These are phyloP conservation scores for Hypothenemus hampei DNA, from an alignment of 1,140 invertebrate species.

Conservation along the genomic window DNA sequence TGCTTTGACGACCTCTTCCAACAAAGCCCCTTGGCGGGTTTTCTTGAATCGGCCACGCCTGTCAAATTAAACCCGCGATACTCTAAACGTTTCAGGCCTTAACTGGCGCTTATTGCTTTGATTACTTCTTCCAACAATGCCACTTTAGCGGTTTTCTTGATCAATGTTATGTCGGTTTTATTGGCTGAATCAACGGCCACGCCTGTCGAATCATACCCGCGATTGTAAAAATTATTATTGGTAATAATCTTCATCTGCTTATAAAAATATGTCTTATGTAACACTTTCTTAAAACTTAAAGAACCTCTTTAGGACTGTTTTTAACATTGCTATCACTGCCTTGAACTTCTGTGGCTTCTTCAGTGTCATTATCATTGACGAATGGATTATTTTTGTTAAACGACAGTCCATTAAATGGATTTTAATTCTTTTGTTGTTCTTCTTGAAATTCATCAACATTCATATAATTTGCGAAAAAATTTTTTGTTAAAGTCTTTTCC, in stretches of 20 bases:
- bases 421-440: constrained; percentile 53
- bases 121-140: constrained; percentile 87
- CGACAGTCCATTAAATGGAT: constrained; percentile 46
- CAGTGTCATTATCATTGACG: constrained; percentile 19
- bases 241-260: constrained; percentile 11
- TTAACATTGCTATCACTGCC: constrained; percentile 13
- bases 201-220: too few relatives aligned
- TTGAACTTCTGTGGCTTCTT: constrained; percentile 28
- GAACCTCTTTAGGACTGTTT: constrained; percentile 17
- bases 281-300: neutral
- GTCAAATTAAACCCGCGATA: too few relatives aligned
- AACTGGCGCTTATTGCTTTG: too few relatives aligned
- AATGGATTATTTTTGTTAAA: constrained; percentile 42
- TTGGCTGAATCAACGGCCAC: constrained; percentile 83
- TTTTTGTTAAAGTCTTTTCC: constrained; percentile 28
- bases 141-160: constrained; percentile 94
- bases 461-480: constrained; percentile 45
- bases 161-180: constrained; percentile 72
- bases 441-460: too few relatives aligned
- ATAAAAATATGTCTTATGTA: too few relatives aligned
- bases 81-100: too few relatives aligned
- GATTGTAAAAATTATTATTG: too few relatives aligned
- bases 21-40: too few relatives aligned
- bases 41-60: too few relatives aligned
- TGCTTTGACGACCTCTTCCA: too few relatives aligned